Evolutionary conservation across 1,140 invertebrate genomes (phyloP), one percentile per base, ranked within the genome.

Genomic region (Cotesia vestalis): DNA sequence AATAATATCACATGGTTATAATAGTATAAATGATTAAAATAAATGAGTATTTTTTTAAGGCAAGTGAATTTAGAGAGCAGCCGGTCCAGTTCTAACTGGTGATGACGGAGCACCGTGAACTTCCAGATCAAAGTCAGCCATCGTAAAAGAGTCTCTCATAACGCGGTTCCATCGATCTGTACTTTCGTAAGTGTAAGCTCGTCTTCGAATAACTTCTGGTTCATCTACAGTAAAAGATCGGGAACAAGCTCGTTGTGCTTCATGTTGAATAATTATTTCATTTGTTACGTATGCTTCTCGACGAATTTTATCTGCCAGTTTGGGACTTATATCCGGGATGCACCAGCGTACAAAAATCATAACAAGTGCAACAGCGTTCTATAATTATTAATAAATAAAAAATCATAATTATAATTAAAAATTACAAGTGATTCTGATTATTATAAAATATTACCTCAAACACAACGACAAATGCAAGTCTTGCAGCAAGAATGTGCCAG

Each of bases 381-480:
- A 87, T 4, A 89, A 87, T 71, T 75, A 77, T 73, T 35, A 73
- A 20, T 11, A 40, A 70, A 46, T 27, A 53, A 53, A 52, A 36
- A 73, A 51, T 67, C 34, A 14, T 59, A 11, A 36, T 60, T 67
- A 53, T 12, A 17, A 20, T 74, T 75, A 69, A 69, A 20, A 73
- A 71, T 40, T 8, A 8, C 1, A 8, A 8, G 38, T 51, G 52
- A 17, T 59, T 59, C n/a, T 59, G 53, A 36, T n/a, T 4, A 8
- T 14, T 51, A 8, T 6, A 57, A 64, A 55, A 12, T 34, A 59
- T 51, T 60, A 97, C 96, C 90, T 98, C 95, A 88, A 98, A 99
- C 2, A 97, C 88, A 4, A 98, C 94, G 38, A 98, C 92, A 84
- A 98, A 98, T 1, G 91, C 91, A n/a, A 98, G 86, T 73, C 95